Evolutionary conservation across 2,888 invertebrate species (phyloP).

Genomic region (Nomada ferruginata): DNA sequence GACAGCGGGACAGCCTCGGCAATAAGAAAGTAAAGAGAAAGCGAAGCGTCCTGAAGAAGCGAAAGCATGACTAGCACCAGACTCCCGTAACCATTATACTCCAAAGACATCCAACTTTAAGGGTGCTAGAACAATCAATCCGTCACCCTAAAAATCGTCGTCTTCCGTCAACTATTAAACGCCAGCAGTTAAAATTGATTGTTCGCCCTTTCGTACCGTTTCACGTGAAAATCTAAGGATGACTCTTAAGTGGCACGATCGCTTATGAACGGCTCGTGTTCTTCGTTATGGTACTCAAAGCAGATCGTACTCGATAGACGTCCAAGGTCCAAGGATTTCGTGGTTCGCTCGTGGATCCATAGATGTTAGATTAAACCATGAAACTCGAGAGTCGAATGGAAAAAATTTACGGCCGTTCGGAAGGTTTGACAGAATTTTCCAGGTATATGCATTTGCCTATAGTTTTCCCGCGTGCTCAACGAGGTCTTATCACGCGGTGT

Average conservation of each 20-base stretch:
- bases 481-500: constrained; percentile 33
- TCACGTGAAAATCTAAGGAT: constrained; percentile 44
- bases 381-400: constrained; percentile 21
- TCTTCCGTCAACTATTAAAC: constrained; percentile 36
- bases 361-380: constrained; percentile 50
- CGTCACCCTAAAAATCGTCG: constrained; percentile 62
- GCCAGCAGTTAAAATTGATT: constrained; percentile 66
- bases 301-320: constrained; percentile 53
- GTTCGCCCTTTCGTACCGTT: constrained; percentile 35
- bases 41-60: constrained; percentile 10
- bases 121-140: constrained; percentile 45
- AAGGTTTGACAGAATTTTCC: constrained; percentile 37
- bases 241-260: constrained; percentile 39
- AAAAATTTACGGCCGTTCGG: background rate
- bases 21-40: constrained; percentile 32
- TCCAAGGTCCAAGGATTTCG: constrained; percentile 3
- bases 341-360: constrained; percentile 27
- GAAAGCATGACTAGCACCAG: background rate
- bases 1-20: background rate
- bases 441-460: constrained; percentile 17
- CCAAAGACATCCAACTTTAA: constrained; percentile 61
- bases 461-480: background rate
- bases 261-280: constrained; percentile 52
- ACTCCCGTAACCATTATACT: background rate
- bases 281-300: constrained; percentile 51